These are phyloP conservation scores for Mesembrinibis cayennensis DNA, from an alignment of 2,113 vertebrate genomes.

Conservation along the genomic window DNA sequence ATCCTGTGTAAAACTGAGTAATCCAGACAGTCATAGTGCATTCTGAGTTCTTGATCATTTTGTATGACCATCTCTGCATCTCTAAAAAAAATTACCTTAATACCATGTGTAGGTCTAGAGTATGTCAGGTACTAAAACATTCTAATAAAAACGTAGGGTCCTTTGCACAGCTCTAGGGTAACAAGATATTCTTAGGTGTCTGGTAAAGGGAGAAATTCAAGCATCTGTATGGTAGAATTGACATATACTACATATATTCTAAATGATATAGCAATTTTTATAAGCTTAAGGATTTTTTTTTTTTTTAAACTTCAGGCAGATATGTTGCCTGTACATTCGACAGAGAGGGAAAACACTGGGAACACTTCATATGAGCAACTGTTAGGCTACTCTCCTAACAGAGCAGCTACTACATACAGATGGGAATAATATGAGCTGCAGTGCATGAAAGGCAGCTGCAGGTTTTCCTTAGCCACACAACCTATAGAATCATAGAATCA, in stretches of 20 bases:
- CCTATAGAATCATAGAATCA: not conserved
- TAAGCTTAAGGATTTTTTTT: not conserved
- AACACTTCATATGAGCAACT: not conserved
- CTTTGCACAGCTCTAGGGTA: not conserved
- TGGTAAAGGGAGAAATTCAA: not conserved
- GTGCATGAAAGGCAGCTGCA: not conserved
- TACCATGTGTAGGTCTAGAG: not conserved
- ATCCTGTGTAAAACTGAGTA: not conserved
- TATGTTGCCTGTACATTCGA: not conserved
- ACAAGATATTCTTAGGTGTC: not conserved
- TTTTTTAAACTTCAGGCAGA: not conserved
- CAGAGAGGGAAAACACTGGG: not conserved
- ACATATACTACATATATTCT: not conserved
- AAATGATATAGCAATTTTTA: not conserved
- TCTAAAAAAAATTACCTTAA: not conserved
- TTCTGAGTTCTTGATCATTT: not conserved
- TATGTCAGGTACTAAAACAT: not conserved
- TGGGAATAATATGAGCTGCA: not conserved
- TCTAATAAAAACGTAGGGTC: rapidly evolving
- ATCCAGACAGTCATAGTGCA: not conserved
- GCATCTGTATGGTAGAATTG: not conserved
- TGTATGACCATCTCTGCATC: not conserved
- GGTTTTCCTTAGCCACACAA: not conserved
- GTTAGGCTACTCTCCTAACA: not conserved
- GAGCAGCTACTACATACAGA: not conserved